Percentiles rank a stretch among this genome's conserved stretches.
These are phyloP conservation scores for Epinotia nisella DNA, from an alignment of 2,888 invertebrate species.

Conservation along the genomic window DNA sequence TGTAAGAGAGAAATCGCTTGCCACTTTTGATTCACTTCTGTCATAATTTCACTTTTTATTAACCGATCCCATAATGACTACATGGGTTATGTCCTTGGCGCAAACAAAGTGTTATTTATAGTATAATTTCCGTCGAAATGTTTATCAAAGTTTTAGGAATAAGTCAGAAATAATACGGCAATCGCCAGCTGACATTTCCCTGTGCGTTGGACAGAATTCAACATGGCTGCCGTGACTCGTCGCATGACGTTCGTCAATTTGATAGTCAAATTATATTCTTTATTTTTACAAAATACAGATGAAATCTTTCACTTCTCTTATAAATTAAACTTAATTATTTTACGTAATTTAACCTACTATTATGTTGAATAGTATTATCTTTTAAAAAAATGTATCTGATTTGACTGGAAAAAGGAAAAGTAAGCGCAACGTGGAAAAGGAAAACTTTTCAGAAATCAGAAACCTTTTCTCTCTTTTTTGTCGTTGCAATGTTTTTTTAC, in stretches of 20 bases:
- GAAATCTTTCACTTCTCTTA: neutral
- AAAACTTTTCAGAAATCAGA: slow-evolving; percentile 44
- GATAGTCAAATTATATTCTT: slow-evolving; percentile 55
- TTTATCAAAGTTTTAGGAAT: slow-evolving; percentile 67
- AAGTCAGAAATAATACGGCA: slow-evolving; percentile 73
- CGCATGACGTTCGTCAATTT: slow-evolving; percentile 74
- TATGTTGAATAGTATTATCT: neutral
- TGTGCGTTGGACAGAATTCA: slow-evolving; percentile 83
- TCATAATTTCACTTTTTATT: slow-evolving; percentile 74
- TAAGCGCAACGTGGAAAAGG: slow-evolving; percentile 64
- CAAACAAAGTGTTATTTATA: slow-evolving; percentile 54
- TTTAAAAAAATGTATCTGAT: neutral
- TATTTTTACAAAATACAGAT: slow-evolving; percentile 20
- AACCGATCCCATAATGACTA: slow-evolving; percentile 53
- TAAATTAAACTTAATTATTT: neutral
- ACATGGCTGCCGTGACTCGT: slow-evolving; percentile 81
- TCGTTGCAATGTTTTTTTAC: slow-evolving; percentile 4
- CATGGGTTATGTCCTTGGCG: slow-evolving; percentile 48
- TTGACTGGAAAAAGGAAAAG: slow-evolving; percentile 39
- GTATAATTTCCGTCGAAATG: slow-evolving; percentile 59
- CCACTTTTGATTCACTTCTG: slow-evolving; percentile 76
- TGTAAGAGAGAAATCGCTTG: slow-evolving; percentile 80
- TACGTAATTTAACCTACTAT: neutral
- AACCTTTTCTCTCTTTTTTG: slow-evolving; percentile 32
- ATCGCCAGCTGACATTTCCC: slow-evolving; percentile 84